Evolutionary conservation across 2,888 invertebrate genomes (phyloP).

Genomic region (Emesis russula): DNA sequence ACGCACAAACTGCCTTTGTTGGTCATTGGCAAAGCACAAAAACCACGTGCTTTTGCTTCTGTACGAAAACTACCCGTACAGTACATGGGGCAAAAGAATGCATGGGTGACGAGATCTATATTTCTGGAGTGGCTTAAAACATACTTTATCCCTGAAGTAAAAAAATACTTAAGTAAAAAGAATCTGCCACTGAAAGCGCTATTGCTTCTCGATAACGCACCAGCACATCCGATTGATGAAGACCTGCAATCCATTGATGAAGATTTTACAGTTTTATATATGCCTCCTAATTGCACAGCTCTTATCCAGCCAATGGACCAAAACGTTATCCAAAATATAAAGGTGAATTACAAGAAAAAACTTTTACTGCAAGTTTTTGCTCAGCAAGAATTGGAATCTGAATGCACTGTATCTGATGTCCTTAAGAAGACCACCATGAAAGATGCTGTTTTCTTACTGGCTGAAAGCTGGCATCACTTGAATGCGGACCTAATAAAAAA

Average conservation of each 20-base stretch:
- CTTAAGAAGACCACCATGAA: conserved; percentile 32
- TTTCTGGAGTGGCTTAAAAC: conserved; percentile 84
- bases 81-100: conserved; percentile 58
- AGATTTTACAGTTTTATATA: conserved; percentile 65
- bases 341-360: conserved; percentile 76
- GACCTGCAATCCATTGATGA: conserved; percentile 76
- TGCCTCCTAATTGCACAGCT: conserved; percentile 82
- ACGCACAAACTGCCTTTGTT: conserved; percentile 68
- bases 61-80: conserved; percentile 48
- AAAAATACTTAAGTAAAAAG: conserved; percentile 9
- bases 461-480: conserved; percentile 35
- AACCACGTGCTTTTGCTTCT: conserved; percentile 63
- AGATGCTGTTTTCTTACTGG: conserved; percentile 30
- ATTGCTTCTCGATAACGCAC: conserved; percentile 85
- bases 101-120: conserved; percentile 80
- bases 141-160: conserved; percentile 69
- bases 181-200: conserved; percentile 76
- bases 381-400: conserved; percentile 28
- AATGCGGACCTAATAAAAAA: conserved; percentile 46
- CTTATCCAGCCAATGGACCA: conserved; percentile 85
- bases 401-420: conserved; percentile 27
- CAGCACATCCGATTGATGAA: conserved; percentile 82
- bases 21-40: conserved; percentile 74
- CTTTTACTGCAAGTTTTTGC: conserved; percentile 34
- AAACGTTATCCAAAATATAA: conserved; percentile 82